Evolutionary conservation across 2,888 invertebrate species (phyloP), one percentile per base, ranked within the genome.

Genomic region (Holacanthella duospinosa): DNA sequence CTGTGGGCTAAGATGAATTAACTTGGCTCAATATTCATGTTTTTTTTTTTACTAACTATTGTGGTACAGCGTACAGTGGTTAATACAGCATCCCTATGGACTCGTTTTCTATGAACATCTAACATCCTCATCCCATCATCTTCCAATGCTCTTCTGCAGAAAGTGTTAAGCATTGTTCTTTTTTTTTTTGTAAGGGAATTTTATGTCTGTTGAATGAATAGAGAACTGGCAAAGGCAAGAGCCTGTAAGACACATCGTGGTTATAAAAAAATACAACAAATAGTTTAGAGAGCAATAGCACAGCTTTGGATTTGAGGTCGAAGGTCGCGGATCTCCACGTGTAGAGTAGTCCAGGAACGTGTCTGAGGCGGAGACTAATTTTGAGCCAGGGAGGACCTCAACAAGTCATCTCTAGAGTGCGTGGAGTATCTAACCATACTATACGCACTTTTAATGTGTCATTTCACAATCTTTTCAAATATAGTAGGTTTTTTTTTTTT

Each of bases 261-360:
- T n/a, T 27, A 29, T 12, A 12, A 55, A 27, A 55, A 25, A 29
- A 55, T 9, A 55, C 6, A 19, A 36, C 36, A 25, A 58, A 24
- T 58, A 36, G 9, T 36, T 28, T 27, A 65, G 65, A 58, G 64
- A 63, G 67, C 63, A 63, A 69, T 66, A 69, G 67, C 67, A 62
- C 67, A 68, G 69, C 64, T 67, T 67, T 55, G 66, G 66, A 67
- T 68, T 68, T 67, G 66, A 66, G 70, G 70, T 70, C 70, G 70
- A 70, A 70, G 70, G 70, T 70, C 70, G 67, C 66, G 66, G 63
- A 67, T 68, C 66, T 61, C 67, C 70, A 70, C 70, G 70, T 70
- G 70, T 67, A 70, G n/a, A n/a, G 66, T 67, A 55, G 65, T 27
- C 43, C 43, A 25, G 61, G 61, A 61, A 61, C 61, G 61, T 61